Percentiles rank a stretch among this genome's conserved stretches.
These are phyloP conservation scores for Montipora sp. DNA, from an alignment of 64 coral and sea anemone species.

Conservation along the genomic window DNA sequence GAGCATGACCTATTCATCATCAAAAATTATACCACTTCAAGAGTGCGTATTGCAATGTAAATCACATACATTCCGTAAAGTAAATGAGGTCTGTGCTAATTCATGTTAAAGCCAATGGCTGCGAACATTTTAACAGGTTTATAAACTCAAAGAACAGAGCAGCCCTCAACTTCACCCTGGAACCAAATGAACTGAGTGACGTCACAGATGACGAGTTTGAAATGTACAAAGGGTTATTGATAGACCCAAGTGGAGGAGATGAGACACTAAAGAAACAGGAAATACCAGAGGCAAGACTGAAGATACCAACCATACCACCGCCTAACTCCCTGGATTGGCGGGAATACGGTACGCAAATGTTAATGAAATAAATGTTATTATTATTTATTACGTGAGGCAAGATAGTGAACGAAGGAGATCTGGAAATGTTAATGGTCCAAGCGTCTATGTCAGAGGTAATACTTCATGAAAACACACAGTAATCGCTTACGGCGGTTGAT, in stretches of 20 bases:
- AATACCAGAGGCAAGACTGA: constrained; percentile 71
- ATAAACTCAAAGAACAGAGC: constrained; percentile 89
- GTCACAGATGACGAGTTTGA: constrained; percentile 92
- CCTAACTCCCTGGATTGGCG: constrained; percentile 87
- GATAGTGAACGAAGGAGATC: too few relatives aligned
- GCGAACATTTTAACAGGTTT: constrained; percentile 44
- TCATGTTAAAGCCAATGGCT: not conserved
- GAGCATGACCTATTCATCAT: too few relatives aligned
- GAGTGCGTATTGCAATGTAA: too few relatives aligned
- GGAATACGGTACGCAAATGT: constrained; percentile 64
- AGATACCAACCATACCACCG: constrained; percentile 48
- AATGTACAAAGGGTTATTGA: constrained; percentile 84
- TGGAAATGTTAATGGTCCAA: too few relatives aligned
- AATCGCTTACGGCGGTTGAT: too few relatives aligned
- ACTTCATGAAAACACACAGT: too few relatives aligned
- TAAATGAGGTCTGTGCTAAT: not conserved
- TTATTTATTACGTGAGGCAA: too few relatives aligned
- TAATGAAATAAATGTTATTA: not conserved
- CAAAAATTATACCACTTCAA: too few relatives aligned
- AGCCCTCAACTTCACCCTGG: constrained; percentile 75
- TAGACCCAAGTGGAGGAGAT: constrained; percentile 80
- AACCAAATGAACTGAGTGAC: constrained; percentile 85
- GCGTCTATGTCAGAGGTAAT: too few relatives aligned
- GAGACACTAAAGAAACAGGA: constrained; percentile 58
- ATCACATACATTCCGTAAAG: too few relatives aligned